Evolutionary conservation across 2,113 vertebrate species (phyloP), one percentile per base, ranked within the genome.

Genomic region (Propithecus coquereli): DNA sequence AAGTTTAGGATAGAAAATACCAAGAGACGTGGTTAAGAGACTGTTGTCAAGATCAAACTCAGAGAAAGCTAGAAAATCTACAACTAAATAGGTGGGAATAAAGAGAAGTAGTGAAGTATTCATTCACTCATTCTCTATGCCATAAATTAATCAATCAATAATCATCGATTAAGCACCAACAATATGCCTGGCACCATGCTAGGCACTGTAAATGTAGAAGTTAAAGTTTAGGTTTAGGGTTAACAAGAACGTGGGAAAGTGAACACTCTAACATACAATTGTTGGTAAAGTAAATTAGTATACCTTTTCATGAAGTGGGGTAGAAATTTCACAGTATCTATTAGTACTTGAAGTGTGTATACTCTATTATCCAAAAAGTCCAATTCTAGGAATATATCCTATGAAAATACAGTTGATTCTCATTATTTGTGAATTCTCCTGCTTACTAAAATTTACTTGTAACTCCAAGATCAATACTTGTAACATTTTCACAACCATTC

Each of bases 1-100:
- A 94, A 86, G 34, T n/a, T 94, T 18, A 52, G n/a, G 43, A 59
- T 65, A 81, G 57, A 96, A 93, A 92, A 32, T 13, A 82, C 27
- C 45, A 52, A 71, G 40, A 54, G 32, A 94, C 40, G 61, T 43
- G 14, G 79, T 11, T 27, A 52, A 71, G 82, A 61, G 43, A 65
- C 63, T 47, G 37, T 1, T 34, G 18, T 82, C 45, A 61, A 80
- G 18, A 47, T 85, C 50, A 85, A 37, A 76, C 40, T 92, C 45
- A 84, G 43, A 81, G 37, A 94, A 83, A 84, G 27, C 70, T 65
- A 66, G 74, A 79, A 79, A 92, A 87, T 43, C 27, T 34, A 65
- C 13, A 90, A 32, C 25, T 66, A 68, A 45, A 73, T 32, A 37
- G 5, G 45, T 89, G 32, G 17, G 3, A 57, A 25, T 76, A 37